phyloP scores from a whole-genome alignment of 1,140 invertebrate genomes.

The Calycopis cecrops region DNA sequence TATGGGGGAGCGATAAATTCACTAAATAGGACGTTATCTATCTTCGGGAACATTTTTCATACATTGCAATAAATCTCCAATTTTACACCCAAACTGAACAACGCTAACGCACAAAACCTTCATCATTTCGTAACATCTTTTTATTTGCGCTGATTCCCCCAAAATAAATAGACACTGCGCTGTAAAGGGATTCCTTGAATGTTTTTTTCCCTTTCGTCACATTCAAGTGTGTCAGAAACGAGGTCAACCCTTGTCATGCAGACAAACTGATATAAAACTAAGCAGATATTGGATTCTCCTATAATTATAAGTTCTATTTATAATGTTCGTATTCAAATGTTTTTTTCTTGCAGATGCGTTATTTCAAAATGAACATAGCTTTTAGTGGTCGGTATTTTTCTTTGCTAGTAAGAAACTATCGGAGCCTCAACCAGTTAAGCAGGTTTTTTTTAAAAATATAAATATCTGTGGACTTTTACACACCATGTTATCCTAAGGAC shows the following conservation, averaged over 20 bases:
- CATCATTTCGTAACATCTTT: slow-evolving; percentile 7
- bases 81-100: neutral
- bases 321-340: neutral
- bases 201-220: slow-evolving; percentile 13
- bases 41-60: slow-evolving; percentile 7
- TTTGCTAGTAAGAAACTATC: too few species aligned
- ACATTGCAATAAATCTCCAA: slow-evolving; percentile 6
- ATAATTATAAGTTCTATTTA: neutral
- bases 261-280: slow-evolving; percentile 23
- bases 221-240: slow-evolving; percentile 14
- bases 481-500: too few species aligned
- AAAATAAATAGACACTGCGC: slow-evolving; percentile 2
- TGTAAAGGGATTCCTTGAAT: neutral
- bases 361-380: too few species aligned
- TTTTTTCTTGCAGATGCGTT: too few species aligned
- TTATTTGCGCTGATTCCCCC: slow-evolving; percentile 7
- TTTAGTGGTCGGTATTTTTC: too few species aligned
- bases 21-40: slow-evolving; percentile 7
- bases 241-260: slow-evolving; percentile 25
- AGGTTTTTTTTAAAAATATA: too few species aligned
- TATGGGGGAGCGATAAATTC: slow-evolving; percentile 5
- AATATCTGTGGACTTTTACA: too few species aligned
- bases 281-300: slow-evolving; percentile 17
- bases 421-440: too few species aligned
- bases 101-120: neutral